phyloP scores from a whole-genome alignment of 2,797 vertebrate species.

The Catostomus latipinnis region DNA sequence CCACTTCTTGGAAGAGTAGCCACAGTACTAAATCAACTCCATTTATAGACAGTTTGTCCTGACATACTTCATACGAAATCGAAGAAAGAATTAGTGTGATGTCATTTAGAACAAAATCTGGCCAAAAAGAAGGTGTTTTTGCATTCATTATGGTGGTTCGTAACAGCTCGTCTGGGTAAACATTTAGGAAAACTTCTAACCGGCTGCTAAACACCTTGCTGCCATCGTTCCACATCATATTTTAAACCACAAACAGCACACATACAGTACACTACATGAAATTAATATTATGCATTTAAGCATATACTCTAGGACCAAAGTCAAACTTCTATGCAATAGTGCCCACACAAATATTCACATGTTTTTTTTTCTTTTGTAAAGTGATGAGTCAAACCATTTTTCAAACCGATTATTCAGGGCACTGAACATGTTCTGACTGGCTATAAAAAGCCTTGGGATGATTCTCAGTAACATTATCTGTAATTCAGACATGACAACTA shows the following conservation, averaged over 20 bases:
- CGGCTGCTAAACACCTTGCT: too few species aligned
- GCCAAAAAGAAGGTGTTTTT: too few species aligned
- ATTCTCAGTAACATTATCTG: constrained; percentile 32
- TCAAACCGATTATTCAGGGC: constrained; percentile 17
- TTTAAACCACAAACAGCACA: neutral
- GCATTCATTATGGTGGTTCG: too few species aligned
- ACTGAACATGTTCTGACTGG: constrained; percentile 39
- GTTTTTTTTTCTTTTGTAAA: neutral
- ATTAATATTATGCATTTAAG: neutral
- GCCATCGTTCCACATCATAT: neutral
- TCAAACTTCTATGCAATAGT: neutral
- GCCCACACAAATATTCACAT: neutral
- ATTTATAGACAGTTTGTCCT: too few species aligned
- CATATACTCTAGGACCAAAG: neutral
- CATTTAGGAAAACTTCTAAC: too few species aligned
- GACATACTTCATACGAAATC: too few species aligned
- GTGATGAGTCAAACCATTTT: neutral
- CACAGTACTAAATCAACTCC: too few species aligned
- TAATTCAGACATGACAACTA: constrained; percentile 1
- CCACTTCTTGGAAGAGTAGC: too few species aligned
- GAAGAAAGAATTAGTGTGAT: too few species aligned
- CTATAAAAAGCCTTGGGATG: constrained; percentile 41
- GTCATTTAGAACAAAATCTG: too few species aligned
- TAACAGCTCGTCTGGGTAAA: too few species aligned
- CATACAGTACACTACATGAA: too few species aligned